Evolutionary conservation across 2,113 vertebrate genomes (phyloP).

Genomic region (Paradoxurus hermaphroditus): DNA sequence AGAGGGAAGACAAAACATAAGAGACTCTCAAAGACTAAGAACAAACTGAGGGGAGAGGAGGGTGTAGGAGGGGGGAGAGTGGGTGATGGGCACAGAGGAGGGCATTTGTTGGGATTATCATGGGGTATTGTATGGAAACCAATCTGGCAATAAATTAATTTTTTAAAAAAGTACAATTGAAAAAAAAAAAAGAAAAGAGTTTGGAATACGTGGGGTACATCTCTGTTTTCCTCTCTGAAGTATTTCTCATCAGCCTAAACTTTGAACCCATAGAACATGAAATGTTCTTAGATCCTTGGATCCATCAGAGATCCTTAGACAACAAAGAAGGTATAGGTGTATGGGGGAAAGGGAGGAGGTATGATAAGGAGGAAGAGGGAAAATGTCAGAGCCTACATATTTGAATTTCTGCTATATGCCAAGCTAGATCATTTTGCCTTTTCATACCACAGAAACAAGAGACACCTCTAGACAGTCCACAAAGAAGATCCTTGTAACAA

Average conservation of each 20-base stretch:
- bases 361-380: not conserved
- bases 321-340: not conserved
- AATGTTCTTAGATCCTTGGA: not conserved
- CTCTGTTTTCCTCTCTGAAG: not conserved
- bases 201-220: not conserved
- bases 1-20: too few relatives aligned
- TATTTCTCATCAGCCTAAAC: not conserved
- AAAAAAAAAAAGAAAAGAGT: not conserved
- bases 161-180: too few relatives aligned
- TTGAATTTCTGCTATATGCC: not conserved
- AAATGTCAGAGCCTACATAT: not conserved
- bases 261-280: not conserved
- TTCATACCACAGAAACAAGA: slow-evolving; percentile 25
- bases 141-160: too few relatives aligned
- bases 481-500: slow-evolving; percentile 19
- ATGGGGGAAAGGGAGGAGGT: fast-evolving
- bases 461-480: not conserved
- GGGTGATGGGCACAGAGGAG: too few relatives aligned
- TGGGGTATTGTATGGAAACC: too few relatives aligned
- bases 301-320: not conserved
- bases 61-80: too few relatives aligned
- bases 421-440: not conserved
- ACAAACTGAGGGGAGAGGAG: too few relatives aligned
- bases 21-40: too few relatives aligned
- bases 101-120: too few relatives aligned